Evolutionary conservation across 2,888 invertebrate genomes (phyloP), one percentile per base, ranked within the genome.

Genomic region (Ennomos erosarius): DNA sequence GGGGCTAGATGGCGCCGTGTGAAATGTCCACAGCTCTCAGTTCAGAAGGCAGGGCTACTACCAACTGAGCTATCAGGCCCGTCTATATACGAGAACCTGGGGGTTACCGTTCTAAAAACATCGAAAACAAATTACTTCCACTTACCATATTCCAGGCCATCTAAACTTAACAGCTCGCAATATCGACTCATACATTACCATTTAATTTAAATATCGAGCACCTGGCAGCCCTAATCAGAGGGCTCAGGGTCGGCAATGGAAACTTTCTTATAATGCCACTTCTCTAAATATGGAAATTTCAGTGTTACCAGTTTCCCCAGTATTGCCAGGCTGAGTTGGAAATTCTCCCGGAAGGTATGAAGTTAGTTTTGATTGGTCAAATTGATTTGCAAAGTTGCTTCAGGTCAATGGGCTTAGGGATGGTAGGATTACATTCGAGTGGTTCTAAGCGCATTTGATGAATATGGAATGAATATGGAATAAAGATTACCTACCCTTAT

Each of bases 131-230:
- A 53, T 50, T 37, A 50, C 40, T 9, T n/a, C 45, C 44, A 43
- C 55, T 39, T 46, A 9, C 40, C 57, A 58, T 46, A 52, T 47
- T 12, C 38, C 9, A 12, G 48, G 34, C 38, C 10, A 45, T 47
- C 36, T 48, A 48, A 58, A 58, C 47, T 58, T 47, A 38, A 58
- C 26, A 47, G 38, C 37, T 16, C 48, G 54, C 54, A 59, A 63
- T 61, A 59, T 64, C 58, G 48, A 51, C 38, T 49, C 55, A 55
- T 55, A 38, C 54, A 62, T 64, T 67, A 59, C 60, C 62, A 67
- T 64, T 62, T 61, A 64, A 67, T 67, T 67, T 64, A 62, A 67
- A 64, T 63, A 64, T 60, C 52, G 58, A 62, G 55, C 67, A 67
- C 60, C 67, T 64, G 67, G 53, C 52, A 59, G 50, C 59, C 53